A percentile compares a stretch with the other conserved stretches of the same genome.
These are phyloP conservation scores for Synanthedon formicaeformis DNA, from an alignment of 2,888 invertebrate species.

Conservation along the genomic window DNA sequence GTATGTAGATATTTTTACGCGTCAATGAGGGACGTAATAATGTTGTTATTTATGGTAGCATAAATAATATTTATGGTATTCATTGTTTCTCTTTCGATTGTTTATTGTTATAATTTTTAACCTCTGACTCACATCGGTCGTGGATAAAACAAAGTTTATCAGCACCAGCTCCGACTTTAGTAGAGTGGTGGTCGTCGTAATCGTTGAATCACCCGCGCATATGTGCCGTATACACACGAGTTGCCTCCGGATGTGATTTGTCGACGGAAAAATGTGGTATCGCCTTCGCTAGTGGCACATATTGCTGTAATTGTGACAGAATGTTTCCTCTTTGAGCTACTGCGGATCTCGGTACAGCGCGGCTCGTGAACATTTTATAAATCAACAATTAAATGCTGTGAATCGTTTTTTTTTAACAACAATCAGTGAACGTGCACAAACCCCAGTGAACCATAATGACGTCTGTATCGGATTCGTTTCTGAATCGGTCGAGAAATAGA, in stretches of 20 bases:
- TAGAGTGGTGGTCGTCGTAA: constrained; percentile 31
- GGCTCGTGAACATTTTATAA: constrained; percentile 13
- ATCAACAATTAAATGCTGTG: constrained; percentile 9
- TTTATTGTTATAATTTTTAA: constrained; percentile 2
- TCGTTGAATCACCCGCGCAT: constrained; percentile 51
- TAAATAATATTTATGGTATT: constrained; percentile 2
- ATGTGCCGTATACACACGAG: constrained; percentile 7
- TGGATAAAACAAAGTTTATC: constrained; percentile 36
- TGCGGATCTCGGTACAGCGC: constrained; percentile 1
- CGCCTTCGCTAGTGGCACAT: constrained; percentile 43
- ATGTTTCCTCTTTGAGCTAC: constrained; percentile 51
- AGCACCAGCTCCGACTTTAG: constrained; percentile 30
- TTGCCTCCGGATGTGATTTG: constrained; percentile 67
- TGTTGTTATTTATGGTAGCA: too few relatives aligned
- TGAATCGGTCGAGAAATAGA: constrained; percentile 48
- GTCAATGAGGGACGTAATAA: too few relatives aligned
- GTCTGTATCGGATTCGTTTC: constrained; percentile 50
- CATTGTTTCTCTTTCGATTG: not conserved
- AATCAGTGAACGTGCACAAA: constrained; percentile 7
- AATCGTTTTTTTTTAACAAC: constrained; percentile 3
- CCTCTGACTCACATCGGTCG: constrained; percentile 12
- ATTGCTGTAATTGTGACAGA: constrained; percentile 51
- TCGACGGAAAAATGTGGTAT: constrained; percentile 65
- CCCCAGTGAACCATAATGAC: constrained; percentile 28
- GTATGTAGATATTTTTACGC: too few relatives aligned